Percentiles rank a stretch among this genome's conserved stretches.
These are phyloP conservation scores for Coreoperca whiteheadi DNA, from an alignment of 2,113 vertebrate genomes.

Conservation along the genomic window DNA sequence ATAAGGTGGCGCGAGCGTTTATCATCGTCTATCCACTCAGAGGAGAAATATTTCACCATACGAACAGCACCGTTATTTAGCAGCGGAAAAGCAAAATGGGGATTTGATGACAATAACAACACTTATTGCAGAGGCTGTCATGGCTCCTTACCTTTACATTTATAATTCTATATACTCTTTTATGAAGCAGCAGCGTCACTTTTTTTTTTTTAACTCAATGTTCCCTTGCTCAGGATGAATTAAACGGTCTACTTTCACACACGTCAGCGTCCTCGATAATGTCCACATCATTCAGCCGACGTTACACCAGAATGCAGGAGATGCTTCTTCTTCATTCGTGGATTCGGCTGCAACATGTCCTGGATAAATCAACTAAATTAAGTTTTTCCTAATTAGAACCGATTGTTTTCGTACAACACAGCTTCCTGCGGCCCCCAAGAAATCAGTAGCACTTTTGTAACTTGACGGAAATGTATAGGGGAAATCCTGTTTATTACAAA, in stretches of 20 bases:
- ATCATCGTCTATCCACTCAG: constrained; percentile 57
- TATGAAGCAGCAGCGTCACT: constrained; percentile 23
- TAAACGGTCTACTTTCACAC: neutral
- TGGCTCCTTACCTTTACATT: constrained; percentile 3
- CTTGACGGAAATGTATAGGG: neutral
- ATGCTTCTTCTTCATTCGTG: neutral
- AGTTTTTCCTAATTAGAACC: neutral
- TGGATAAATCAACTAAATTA: constrained; percentile 8
- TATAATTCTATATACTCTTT: constrained; percentile 10
- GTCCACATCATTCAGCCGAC: neutral
- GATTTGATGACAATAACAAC: constrained; percentile 32
- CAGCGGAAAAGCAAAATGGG: constrained; percentile 36
- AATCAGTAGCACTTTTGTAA: neutral
- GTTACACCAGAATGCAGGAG: neutral
- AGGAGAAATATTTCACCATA: constrained; percentile 42
- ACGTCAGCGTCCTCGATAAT: constrained; percentile 14
- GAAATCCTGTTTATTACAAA: neutral
- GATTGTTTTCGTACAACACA: neutral
- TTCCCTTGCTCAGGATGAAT: neutral
- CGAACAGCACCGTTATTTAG: constrained; percentile 44
- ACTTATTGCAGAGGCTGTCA: constrained; percentile 14
- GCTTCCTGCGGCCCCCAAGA: neutral
- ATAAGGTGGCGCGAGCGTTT: constrained; percentile 55
- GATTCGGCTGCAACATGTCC: neutral
- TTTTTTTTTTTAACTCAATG: neutral